Percentiles rank a stretch among this genome's conserved stretches.
Conservation (phyloP, 2,797 vertebrate genomes). For the Gallirallus australis region DNA sequence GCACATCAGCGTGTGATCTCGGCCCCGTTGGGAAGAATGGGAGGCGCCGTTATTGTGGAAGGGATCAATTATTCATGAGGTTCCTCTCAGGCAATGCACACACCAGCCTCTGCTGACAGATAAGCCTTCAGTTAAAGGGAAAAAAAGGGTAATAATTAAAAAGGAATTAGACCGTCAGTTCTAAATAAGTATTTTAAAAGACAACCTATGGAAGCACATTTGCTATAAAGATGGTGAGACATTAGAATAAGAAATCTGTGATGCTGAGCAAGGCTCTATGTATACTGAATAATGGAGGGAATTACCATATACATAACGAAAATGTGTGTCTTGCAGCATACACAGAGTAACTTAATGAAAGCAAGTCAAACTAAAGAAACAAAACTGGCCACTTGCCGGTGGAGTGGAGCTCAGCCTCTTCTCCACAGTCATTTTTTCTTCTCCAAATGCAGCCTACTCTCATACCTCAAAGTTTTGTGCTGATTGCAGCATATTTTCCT, state of each 20-base stretch:
- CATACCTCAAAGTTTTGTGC: background rate
- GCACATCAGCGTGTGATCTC: background rate
- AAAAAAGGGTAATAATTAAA: background rate
- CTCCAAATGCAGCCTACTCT: background rate
- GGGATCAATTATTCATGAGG: constrained; percentile 25
- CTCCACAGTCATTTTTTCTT: background rate
- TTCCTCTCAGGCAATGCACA: background rate
- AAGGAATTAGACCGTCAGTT: background rate
- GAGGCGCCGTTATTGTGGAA: background rate
- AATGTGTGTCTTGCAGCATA: background rate
- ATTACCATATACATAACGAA: background rate
- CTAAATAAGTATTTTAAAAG: background rate
- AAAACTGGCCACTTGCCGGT: too few relatives aligned
- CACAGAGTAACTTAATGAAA: background rate
- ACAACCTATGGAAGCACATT: background rate
- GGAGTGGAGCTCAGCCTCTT: background rate
- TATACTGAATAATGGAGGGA: background rate
- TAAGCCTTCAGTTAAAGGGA: background rate
- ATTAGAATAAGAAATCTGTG: background rate
- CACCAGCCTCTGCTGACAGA: background rate
- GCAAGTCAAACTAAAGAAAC: background rate
- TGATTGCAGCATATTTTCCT: background rate
- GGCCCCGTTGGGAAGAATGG: background rate
- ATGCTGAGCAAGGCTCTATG: background rate
- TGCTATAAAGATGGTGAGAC: background rate